phyloP scores from a whole-genome alignment of 2,797 vertebrate species.

The Dromococcyx pavoninus region DNA sequence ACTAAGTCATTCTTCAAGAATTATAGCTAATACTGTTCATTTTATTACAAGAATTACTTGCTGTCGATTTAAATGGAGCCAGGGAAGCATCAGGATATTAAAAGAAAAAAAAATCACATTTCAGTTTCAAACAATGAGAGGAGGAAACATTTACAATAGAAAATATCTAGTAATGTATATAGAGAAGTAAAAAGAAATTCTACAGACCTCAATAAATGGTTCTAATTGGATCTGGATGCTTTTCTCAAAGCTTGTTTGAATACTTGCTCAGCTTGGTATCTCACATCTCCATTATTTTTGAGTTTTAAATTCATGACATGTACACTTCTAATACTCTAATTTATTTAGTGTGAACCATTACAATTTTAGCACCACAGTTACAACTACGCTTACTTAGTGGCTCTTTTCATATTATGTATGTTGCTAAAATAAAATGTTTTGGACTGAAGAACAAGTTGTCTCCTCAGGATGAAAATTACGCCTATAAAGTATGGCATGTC shows the following conservation, averaged over 20 bases:
- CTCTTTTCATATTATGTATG: neutral
- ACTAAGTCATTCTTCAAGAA: neutral
- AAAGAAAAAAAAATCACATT: neutral
- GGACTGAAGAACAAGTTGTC: neutral
- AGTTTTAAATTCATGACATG: neutral
- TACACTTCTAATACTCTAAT: conserved; percentile 21
- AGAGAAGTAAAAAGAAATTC: neutral
- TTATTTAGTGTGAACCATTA: conserved; percentile 33
- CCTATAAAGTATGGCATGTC: neutral
- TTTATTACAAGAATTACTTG: neutral
- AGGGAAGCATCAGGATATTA: neutral
- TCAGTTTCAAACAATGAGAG: neutral
- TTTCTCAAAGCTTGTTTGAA: neutral
- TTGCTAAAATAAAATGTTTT: neutral
- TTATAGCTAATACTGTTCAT: neutral
- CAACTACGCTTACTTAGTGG: neutral
- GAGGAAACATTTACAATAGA: neutral
- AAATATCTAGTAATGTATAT: neutral
- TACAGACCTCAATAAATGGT: neutral
- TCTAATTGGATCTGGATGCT: neutral
- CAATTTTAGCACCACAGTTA: conserved; percentile 30
- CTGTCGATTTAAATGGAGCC: neutral
- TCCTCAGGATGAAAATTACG: neutral
- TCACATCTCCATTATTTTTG: neutral
- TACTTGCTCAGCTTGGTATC: neutral